These are phyloP conservation scores for Lateolabrax maculatus DNA, from an alignment of 2,797 vertebrate species.

Conservation along the genomic window DNA sequence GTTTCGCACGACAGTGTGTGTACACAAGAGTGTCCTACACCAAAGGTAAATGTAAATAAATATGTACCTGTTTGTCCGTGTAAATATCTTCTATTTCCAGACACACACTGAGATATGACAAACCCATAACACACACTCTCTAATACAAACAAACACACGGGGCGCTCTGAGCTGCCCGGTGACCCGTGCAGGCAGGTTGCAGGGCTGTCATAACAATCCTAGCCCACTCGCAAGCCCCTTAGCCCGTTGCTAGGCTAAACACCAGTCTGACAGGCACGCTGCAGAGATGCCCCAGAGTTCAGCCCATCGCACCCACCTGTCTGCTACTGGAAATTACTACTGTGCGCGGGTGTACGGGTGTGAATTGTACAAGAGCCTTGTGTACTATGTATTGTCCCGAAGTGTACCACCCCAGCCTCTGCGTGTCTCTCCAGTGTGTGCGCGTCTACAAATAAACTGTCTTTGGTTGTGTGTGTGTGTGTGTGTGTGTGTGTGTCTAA, in stretches of 20 bases:
- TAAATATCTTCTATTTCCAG: constrained; percentile 1
- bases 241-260: constrained; percentile 58
- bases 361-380: constrained; percentile 42
- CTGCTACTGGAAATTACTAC: constrained; percentile 62
- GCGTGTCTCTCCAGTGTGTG: constrained; percentile 22
- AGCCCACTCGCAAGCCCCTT: constrained; percentile 46
- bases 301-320: constrained; percentile 61
- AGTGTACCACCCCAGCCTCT: constrained; percentile 10
- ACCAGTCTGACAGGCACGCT: constrained; percentile 60
- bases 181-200: constrained; percentile 69
- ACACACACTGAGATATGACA: constrained; percentile 9
- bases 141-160: constrained; percentile 14
- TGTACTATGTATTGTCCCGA: constrained; percentile 28
- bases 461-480: constrained; percentile 37
- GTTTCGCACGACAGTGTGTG: not conserved
- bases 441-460: constrained; percentile 40
- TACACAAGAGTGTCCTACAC: not conserved
- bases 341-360: constrained; percentile 26
- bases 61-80: constrained; percentile 6
- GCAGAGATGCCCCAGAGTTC: constrained; percentile 64
- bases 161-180: constrained; percentile 32
- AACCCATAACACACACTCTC: not conserved
- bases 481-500: constrained; percentile 26
- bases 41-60: constrained; percentile 9
- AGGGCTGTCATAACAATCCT: constrained; percentile 63